A percentile compares a stretch with the other conserved stretches of the same genome.
Conservation (phyloP, 1,140 invertebrate genomes). For the Drosophila jambulina region DNA sequence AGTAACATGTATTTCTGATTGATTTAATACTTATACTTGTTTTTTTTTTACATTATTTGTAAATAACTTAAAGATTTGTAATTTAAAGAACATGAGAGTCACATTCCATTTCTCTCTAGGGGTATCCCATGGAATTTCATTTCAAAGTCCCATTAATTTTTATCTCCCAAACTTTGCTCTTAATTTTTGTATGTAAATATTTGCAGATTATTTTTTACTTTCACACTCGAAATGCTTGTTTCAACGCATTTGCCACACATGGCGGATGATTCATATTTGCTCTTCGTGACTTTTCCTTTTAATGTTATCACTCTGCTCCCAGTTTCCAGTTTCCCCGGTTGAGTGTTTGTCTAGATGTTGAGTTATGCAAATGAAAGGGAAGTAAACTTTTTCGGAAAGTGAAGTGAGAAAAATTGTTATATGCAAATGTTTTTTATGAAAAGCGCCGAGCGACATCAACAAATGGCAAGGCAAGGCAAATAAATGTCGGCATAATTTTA, state of each 20-base stretch:
- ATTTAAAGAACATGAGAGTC: too few species aligned
- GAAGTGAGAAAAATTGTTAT: slow-evolving; percentile 36
- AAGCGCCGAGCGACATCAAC: slow-evolving; percentile 18
- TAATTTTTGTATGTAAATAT: slow-evolving; percentile 25
- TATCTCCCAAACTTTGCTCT: slow-evolving; percentile 20
- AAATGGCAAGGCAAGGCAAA: slow-evolving; percentile 43
- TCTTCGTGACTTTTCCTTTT: slow-evolving; percentile 68
- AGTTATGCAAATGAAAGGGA: slow-evolving; percentile 65
- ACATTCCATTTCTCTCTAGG: neutral
- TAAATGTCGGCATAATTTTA: slow-evolving; percentile 58
- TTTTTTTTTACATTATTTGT: too few species aligned
- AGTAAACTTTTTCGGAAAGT: slow-evolving; percentile 35
- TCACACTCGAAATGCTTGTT: slow-evolving; percentile 26
- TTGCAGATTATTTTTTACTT: slow-evolving; percentile 40
- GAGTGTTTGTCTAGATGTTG: slow-evolving; percentile 55
- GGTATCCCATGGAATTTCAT: neutral
- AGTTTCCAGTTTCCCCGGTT: neutral
- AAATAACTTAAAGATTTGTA: neutral
- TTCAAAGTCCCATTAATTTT: slow-evolving; percentile 16
- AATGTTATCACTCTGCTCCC: slow-evolving; percentile 45
- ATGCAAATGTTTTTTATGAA: slow-evolving; percentile 50
- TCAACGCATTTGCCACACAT: slow-evolving; percentile 62
- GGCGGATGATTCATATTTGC: slow-evolving; percentile 80
- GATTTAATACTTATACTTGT: too few species aligned
- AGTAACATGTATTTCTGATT: too few species aligned